phyloP scores from a whole-genome alignment of 2,888 invertebrate genomes.

The Congeria kusceri region DNA sequence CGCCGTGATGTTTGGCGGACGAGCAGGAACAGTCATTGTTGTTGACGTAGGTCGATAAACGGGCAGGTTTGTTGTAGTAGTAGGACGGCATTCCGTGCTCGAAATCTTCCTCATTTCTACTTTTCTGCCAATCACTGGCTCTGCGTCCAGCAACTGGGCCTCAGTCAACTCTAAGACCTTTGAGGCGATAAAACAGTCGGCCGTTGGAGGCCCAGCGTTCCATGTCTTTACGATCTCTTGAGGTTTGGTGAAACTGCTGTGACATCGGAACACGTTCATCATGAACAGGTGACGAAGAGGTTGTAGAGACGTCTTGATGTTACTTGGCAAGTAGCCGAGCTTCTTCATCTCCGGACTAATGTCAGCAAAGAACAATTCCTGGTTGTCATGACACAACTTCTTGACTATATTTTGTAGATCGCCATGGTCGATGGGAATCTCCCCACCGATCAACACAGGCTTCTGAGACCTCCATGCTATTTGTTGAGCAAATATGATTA shows the following conservation, averaged over 20 bases:
- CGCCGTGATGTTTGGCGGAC: no score
- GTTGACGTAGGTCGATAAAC: no score
- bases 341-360: conserved; percentile 8
- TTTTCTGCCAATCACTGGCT: background rate
- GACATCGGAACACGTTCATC: conserved; percentile 21
- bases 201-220: background rate
- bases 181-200: conserved; percentile 18
- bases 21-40: no score
- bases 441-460: conserved; percentile 12
- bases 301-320: conserved; percentile 3
- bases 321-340: conserved; percentile 15
- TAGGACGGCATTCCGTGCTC: no score
- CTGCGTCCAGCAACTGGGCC: background rate
- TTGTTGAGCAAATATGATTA: conserved; percentile 6
- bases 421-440: background rate
- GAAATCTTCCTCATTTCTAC: background rate
- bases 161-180: background rate
- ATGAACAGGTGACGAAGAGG: conserved; percentile 11
- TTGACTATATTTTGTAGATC: conserved; percentile 7
- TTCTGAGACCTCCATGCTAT: conserved; percentile 5
- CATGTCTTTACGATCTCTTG: background rate
- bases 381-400: conserved; percentile 3
- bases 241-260: conserved; percentile 1
- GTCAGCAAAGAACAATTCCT: conserved; percentile 4
- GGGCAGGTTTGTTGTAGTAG: no score